Percentiles rank a stretch among this genome's conserved stretches.
Conservation (phyloP, 2,888 invertebrate species). For the Andrena marginata region DNA sequence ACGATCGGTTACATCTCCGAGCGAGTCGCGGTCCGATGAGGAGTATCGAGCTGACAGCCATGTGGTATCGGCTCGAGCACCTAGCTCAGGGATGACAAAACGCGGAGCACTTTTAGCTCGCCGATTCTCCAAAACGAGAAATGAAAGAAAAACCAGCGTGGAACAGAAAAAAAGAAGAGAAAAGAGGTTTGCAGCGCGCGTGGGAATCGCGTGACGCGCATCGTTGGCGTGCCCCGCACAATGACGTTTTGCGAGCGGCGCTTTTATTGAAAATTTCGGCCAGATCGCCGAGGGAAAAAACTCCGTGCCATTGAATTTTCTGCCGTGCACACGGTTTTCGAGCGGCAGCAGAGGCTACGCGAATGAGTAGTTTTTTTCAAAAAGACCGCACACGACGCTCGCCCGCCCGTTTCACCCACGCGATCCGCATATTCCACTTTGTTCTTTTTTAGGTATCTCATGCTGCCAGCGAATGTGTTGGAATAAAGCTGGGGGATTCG, state of each 20-base stretch:
- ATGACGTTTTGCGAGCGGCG: constrained; percentile 18
- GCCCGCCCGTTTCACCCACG: not conserved
- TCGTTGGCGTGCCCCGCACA: constrained; percentile 10
- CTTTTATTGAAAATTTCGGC: constrained; percentile 35
- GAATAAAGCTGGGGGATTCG: not conserved
- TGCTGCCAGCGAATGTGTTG: not conserved
- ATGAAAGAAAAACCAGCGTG: too few species aligned
- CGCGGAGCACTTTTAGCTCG: not conserved
- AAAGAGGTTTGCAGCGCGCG: constrained; percentile 2
- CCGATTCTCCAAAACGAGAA: not conserved
- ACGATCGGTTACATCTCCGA: not conserved
- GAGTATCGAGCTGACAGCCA: not conserved
- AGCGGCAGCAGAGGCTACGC: constrained; percentile 4
- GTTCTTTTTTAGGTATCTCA: not conserved
- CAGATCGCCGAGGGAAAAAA: not conserved
- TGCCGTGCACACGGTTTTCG: not conserved
- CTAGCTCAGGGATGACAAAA: not conserved
- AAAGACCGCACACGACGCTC: not conserved
- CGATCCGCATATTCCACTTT: not conserved
- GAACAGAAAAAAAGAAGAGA: too few species aligned
- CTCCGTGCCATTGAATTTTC: constrained; percentile 6
- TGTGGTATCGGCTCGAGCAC: not conserved
- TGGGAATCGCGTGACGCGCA: constrained; percentile 17
- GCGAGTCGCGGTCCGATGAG: not conserved
- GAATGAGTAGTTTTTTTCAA: constrained; percentile 15